Evolutionary conservation across 1,140 invertebrate species (phyloP), one percentile per base, ranked within the genome.

Genomic region (Agraylea sexmaculata): DNA sequence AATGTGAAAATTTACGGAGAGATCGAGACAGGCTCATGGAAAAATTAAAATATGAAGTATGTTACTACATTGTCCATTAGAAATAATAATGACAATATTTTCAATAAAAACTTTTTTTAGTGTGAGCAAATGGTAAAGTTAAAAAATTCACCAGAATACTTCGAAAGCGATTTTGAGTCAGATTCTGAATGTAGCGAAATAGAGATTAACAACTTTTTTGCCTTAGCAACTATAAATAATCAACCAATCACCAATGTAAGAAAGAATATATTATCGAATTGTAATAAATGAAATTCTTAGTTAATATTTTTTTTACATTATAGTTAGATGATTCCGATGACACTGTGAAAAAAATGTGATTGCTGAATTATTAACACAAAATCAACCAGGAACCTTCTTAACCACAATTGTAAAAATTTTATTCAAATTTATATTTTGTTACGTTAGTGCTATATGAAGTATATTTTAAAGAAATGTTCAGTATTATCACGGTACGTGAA

Each of bases 11-110:
- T 46, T 57, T 85, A 22, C 74, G 68, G 51, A 58, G 56, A 11
- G 80, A 85, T 37, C 71, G 71, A 47, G 66, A 68, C 16, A 65
- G 64, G 56, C 58, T 84, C 42, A 65, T 81, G 31, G 73, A 78
- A 45, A 73, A 67, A 58, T 66, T 84, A 45, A 80, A 78, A 54
- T 56, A 69, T 57, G 79, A 83, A 67, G 80, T 83, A 59, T 57
- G 23, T 43, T 27, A 15, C 10, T 18, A 5, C 15, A 12, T 33
- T 33, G 4, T 17, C 11, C 19, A 4, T 33, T 25, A 6, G 23
- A 25, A 25, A 7, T 7, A 25, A 7, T n/a, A 25, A 7, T 25
- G 6, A 25, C n/a, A 25, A 22, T 23, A 19, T 36, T 5, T 5
- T 28, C 25, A 35, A 7, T 19, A 7, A 25, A 25, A 25, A 25